Conservation (phyloP, 2,797 vertebrate species). For the Arremon brunneinucha region DNA sequence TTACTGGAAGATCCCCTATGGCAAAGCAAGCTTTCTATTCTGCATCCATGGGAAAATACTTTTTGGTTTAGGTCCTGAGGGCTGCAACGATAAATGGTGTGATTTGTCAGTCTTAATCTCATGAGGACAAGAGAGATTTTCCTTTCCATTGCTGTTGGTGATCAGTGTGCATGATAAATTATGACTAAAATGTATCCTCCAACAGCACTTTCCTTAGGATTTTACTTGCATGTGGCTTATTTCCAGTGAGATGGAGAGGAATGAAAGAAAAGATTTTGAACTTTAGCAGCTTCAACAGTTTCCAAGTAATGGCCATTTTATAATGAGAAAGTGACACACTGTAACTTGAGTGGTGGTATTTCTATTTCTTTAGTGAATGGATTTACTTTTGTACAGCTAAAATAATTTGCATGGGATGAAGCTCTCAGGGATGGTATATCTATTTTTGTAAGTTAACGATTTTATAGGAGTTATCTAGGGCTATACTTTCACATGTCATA, state of each 20-base stretch:
- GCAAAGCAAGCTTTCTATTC: neutral
- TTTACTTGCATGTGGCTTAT: neutral
- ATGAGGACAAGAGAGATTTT: neutral
- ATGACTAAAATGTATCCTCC: neutral
- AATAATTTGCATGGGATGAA: neutral
- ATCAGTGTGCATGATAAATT: neutral
- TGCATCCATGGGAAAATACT: neutral
- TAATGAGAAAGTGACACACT: neutral
- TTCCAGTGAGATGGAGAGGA: neutral
- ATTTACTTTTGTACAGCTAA: neutral
- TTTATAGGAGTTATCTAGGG: neutral
- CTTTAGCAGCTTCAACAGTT: neutral
- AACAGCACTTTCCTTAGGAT: neutral
- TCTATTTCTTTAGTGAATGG: neutral
- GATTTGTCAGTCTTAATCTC: neutral
- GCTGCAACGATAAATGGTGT: neutral
- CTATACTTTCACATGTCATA: neutral
- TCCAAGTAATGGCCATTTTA: neutral
- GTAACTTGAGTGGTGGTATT: neutral
- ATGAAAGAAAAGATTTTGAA: neutral
- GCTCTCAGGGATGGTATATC: neutral
- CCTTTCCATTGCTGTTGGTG: neutral
- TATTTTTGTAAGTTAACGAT: neutral
- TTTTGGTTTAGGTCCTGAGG: neutral
- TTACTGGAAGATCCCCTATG: neutral